Evolutionary conservation across 2,888 invertebrate species (phyloP).

Genomic region (Anthrax anthrax): DNA sequence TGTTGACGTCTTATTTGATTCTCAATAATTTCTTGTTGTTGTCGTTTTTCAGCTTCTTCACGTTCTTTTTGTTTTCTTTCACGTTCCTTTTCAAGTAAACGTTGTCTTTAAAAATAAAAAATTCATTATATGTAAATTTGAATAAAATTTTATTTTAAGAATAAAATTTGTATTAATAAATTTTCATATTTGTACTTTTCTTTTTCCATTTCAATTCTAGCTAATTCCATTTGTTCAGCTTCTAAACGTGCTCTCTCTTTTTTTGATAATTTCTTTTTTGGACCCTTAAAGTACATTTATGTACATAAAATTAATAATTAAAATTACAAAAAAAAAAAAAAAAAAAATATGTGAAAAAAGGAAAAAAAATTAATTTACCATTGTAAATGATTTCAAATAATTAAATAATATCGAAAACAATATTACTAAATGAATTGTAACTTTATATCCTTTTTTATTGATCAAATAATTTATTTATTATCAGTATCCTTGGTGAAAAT

Average conservation of each 20-base stretch:
- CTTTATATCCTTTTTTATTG: no score
- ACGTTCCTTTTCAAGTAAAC: constrained; percentile 31
- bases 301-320: no score
- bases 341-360: no score
- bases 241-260: constrained; percentile 34
- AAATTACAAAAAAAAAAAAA: no score
- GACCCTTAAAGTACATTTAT: constrained; percentile 5
- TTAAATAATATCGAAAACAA: no score
- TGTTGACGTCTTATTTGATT: constrained; percentile 28
- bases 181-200: constrained; percentile 32
- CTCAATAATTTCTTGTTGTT: constrained; percentile 29
- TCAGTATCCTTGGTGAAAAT: no score
- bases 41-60: constrained; percentile 30
- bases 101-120: constrained; percentile 17
- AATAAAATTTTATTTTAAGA: neutral
- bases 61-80: constrained; percentile 30
- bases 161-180: no score
- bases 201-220: constrained; percentile 34
- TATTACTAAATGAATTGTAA: no score
- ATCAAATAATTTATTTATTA: no score
- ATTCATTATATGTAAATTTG: neutral
- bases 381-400: no score
- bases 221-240: constrained; percentile 32
- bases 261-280: constrained; percentile 35
- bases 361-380: no score